Conservation (phyloP, 2,888 invertebrate species). For the Drosophila putrida region DNA sequence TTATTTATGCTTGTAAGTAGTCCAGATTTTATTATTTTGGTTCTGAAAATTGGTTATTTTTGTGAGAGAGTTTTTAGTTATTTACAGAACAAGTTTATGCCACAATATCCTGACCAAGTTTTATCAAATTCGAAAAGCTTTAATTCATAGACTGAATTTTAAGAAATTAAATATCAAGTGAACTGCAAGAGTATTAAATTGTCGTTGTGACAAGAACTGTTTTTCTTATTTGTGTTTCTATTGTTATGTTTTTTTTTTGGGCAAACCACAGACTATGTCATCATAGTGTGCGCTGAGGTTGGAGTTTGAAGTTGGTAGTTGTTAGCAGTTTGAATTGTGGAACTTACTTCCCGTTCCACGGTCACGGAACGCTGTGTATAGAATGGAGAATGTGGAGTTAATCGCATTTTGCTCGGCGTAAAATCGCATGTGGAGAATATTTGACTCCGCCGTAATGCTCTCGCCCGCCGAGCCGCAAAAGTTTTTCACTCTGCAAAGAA, state of each 20-base stretch:
- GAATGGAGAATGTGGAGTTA: constrained; percentile 89
- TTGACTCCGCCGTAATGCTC: constrained; percentile 88
- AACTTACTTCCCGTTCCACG: constrained; percentile 85
- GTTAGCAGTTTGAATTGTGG: constrained; percentile 16
- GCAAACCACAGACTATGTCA: constrained; percentile 6
- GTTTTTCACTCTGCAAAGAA: constrained; percentile 87
- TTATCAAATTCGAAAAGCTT: neutral
- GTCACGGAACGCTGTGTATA: constrained; percentile 91
- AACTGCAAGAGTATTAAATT: neutral
- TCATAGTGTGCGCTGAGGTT: neutral
- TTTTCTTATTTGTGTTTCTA: neutral
- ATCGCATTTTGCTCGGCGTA: constrained; percentile 88
- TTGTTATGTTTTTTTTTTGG: neutral
- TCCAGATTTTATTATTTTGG: too few species aligned
- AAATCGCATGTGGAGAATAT: constrained; percentile 91
- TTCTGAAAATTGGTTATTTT: too few species aligned
- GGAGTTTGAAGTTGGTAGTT: constrained; percentile 9
- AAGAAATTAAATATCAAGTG: neutral
- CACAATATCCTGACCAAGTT: too few species aligned
- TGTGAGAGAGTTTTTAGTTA: too few species aligned
- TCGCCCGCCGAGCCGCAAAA: constrained; percentile 96
- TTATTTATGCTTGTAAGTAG: too few species aligned
- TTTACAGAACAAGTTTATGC: too few species aligned
- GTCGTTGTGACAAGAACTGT: neutral
- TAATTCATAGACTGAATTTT: neutral